Percentiles rank a stretch among this genome's conserved stretches.
Conservation (phyloP, 2,888 invertebrate genomes). For the Diplolepis rosae region DNA sequence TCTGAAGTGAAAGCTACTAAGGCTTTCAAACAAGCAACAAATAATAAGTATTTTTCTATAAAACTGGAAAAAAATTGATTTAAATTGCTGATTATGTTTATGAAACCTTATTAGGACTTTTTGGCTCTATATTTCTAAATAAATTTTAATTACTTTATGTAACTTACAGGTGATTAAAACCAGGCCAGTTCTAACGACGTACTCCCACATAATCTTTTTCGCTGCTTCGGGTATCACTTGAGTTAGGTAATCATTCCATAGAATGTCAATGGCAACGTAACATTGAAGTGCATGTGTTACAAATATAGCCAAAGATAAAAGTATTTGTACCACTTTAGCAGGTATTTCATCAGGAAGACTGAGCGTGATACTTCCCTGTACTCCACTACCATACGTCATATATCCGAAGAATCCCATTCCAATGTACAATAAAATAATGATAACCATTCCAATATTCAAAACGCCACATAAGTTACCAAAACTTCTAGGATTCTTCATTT, state of each 20-base stretch:
- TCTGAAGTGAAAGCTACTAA: too few species aligned
- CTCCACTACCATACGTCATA: slow-evolving; percentile 84
- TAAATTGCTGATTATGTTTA: neutral
- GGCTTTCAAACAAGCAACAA: too few species aligned
- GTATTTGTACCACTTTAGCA: slow-evolving; percentile 82
- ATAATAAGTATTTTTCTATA: neutral
- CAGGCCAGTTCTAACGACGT: slow-evolving; percentile 83
- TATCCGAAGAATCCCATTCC: slow-evolving; percentile 95
- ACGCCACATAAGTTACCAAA: slow-evolving; percentile 90
- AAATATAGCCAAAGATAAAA: slow-evolving; percentile 88
- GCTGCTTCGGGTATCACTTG: slow-evolving; percentile 78
- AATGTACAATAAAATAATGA: slow-evolving; percentile 88
- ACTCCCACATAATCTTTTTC: slow-evolving; percentile 82
- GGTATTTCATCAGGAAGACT: slow-evolving; percentile 81
- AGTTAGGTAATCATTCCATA: slow-evolving; percentile 87
- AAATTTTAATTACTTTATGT: neutral
- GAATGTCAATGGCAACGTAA: slow-evolving; percentile 95
- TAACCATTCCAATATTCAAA: slow-evolving; percentile 87
- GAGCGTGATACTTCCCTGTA: slow-evolving; percentile 89
- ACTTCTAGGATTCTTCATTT: slow-evolving; percentile 90
- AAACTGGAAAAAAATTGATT: neutral
- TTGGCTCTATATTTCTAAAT: too few species aligned
- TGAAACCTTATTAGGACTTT: neutral
- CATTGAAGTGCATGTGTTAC: slow-evolving; percentile 95
- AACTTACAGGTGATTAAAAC: slow-evolving; percentile 91